Conservation (phyloP, 2,797 vertebrate genomes). For the Pangasius djambal region DNA sequence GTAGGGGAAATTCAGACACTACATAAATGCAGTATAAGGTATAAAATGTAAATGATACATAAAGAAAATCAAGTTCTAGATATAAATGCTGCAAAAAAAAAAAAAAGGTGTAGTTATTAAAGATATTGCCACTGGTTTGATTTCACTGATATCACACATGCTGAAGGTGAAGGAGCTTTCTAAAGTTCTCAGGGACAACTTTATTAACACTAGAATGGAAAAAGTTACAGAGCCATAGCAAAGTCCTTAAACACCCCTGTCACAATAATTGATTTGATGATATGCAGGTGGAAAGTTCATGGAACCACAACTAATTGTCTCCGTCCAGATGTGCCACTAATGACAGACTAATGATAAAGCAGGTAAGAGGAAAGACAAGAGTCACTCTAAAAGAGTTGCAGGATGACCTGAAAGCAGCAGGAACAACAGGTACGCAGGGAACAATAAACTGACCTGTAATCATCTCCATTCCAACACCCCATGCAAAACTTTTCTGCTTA, state of each 20-base stretch:
- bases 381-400: neutral
- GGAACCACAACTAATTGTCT: neutral
- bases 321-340: neutral
- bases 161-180: neutral
- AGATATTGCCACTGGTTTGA: neutral
- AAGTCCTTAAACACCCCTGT: neutral
- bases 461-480: neutral
- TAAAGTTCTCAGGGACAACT: neutral
- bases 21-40: neutral
- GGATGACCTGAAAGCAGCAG: neutral
- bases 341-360: neutral
- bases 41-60: neutral
- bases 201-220: neutral
- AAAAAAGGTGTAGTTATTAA: neutral
- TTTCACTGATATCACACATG: neutral
- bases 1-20: neutral
- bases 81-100: neutral
- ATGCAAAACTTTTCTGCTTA: neutral
- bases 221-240: neutral
- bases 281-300: neutral
- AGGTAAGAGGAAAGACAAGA: neutral
- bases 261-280: neutral
- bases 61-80: neutral
- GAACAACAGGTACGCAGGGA: constrained; percentile 2
- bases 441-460: neutral